Conservation (phyloP, 2,888 invertebrate genomes). For the Lobophora halterata region DNA sequence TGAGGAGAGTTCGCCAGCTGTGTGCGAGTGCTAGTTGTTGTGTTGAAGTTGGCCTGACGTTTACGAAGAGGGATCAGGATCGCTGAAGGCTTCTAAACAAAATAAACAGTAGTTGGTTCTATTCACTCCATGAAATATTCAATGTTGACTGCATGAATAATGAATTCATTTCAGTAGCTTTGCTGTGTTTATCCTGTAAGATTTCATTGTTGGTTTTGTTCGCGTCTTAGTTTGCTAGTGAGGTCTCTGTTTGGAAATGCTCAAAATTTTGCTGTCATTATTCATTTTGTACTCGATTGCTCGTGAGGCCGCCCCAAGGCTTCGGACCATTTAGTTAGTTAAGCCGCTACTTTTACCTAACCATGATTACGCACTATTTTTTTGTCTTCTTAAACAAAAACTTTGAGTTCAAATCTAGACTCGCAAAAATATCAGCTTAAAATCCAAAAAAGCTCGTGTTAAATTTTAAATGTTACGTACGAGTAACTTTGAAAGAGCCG, state of each 20-base stretch:
- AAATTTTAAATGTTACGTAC: conserved; percentile 7
- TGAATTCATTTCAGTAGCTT: conserved; percentile 31
- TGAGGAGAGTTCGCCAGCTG: too few relatives aligned
- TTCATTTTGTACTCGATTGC: too few relatives aligned
- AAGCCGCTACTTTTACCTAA: conserved; percentile 8
- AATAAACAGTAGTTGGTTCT: conserved; percentile 2
- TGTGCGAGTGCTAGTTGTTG: too few relatives aligned
- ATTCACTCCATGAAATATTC: too few relatives aligned
- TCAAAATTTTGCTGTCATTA: too few relatives aligned
- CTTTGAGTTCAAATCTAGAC: not conserved
- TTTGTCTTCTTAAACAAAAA: not conserved
- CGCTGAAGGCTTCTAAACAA: too few relatives aligned
- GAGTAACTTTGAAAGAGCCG: conserved; percentile 39
- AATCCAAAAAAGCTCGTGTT: not conserved
- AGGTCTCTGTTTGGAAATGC: conserved; percentile 5
- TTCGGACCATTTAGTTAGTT: too few relatives aligned
- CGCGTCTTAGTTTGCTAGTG: too few relatives aligned
- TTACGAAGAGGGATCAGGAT: too few relatives aligned
- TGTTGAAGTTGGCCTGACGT: too few relatives aligned
- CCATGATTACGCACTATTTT: not conserved
- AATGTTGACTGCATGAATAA: conserved; percentile 24
- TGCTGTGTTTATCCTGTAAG: conserved; percentile 41
- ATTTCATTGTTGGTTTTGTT: conserved; percentile 16
- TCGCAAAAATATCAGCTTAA: conserved; percentile 1
- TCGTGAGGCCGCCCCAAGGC: too few relatives aligned